These are phyloP conservation scores for Bubo blakistoni DNA, from an alignment of 2,113 vertebrate genomes.

Conservation along the genomic window DNA sequence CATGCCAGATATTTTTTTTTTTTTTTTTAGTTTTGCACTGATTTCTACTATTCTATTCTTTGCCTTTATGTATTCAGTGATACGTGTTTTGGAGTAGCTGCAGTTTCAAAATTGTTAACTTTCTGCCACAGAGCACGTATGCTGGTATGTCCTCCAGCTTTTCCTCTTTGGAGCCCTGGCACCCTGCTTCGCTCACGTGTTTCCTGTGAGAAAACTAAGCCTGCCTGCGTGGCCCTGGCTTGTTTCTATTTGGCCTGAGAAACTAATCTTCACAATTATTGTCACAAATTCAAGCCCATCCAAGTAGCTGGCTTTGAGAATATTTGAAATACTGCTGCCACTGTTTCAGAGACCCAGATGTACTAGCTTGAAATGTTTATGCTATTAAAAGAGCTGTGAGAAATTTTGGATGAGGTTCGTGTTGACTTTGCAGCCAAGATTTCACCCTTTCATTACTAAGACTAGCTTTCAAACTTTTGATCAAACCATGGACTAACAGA, in stretches of 20 bases:
- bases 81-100: neutral
- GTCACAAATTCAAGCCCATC: constrained; percentile 40
- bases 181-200: neutral
- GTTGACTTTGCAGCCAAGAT: constrained; percentile 14
- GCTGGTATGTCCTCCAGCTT: neutral
- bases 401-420: constrained; percentile 10
- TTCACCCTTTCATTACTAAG: neutral
- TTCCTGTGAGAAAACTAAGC: constrained; percentile 28
- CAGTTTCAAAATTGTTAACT: neutral
- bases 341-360: constrained; percentile 47
- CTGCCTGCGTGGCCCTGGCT: neutral
- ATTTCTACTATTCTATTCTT: neutral
- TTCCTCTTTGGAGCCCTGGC: neutral
- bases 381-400: constrained; percentile 44
- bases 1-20: neutral
- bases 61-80: neutral
- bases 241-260: constrained; percentile 28
- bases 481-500: neutral
- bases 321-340: constrained; percentile 51
- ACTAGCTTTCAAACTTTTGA: constrained; percentile 29
- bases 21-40: neutral
- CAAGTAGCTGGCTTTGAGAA: constrained; percentile 45
- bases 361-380: constrained; percentile 29
- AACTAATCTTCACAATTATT: constrained; percentile 16
- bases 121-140: neutral